A percentile compares a stretch with the other conserved stretches of the same genome.
These are phyloP conservation scores for Cichlasoma orientale DNA, from an alignment of 2,797 vertebrate species.

Conservation along the genomic window DNA sequence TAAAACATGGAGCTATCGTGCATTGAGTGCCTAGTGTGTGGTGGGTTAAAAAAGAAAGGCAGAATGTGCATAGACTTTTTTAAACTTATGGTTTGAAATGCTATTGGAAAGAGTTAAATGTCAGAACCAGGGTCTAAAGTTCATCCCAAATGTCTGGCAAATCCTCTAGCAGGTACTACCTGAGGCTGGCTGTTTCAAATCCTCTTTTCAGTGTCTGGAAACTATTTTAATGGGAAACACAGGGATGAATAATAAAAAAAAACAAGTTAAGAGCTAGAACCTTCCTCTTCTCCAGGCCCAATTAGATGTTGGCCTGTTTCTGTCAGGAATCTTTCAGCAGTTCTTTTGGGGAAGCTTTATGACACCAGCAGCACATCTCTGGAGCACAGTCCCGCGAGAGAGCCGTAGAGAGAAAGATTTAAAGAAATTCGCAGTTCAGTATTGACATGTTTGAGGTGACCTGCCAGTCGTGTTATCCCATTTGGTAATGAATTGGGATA, in stretches of 20 bases:
- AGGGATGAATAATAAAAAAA: constrained; percentile 65
- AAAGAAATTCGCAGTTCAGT: not conserved
- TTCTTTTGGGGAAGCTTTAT: constrained; percentile 56
- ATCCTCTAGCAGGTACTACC: constrained; percentile 69
- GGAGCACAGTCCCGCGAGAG: not conserved
- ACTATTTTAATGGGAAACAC: constrained; percentile 80
- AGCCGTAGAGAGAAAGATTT: constrained; percentile 20
- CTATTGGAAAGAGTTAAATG: constrained; percentile 45
- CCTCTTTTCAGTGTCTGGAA: constrained; percentile 71
- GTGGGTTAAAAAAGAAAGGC: constrained; percentile 20
- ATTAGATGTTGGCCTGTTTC: constrained; percentile 67
- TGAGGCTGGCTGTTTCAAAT: constrained; percentile 68
- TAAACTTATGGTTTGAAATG: constrained; percentile 6
- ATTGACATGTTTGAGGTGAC: constrained; percentile 36
- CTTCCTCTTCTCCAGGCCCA: constrained; percentile 60
- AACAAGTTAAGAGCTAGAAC: constrained; percentile 55
- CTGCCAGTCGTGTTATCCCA: constrained; percentile 37
- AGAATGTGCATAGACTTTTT: constrained; percentile 6
- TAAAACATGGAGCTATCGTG: constrained; percentile 7
- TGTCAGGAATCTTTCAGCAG: constrained; percentile 64
- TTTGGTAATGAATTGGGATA: constrained; percentile 45
- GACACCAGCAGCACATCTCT: constrained; percentile 37
- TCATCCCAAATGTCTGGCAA: constrained; percentile 62
- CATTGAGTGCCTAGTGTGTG: not conserved
- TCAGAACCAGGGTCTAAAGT: constrained; percentile 47